Conservation (phyloP, 1,140 invertebrate species). For the Planococcus citri region DNA sequence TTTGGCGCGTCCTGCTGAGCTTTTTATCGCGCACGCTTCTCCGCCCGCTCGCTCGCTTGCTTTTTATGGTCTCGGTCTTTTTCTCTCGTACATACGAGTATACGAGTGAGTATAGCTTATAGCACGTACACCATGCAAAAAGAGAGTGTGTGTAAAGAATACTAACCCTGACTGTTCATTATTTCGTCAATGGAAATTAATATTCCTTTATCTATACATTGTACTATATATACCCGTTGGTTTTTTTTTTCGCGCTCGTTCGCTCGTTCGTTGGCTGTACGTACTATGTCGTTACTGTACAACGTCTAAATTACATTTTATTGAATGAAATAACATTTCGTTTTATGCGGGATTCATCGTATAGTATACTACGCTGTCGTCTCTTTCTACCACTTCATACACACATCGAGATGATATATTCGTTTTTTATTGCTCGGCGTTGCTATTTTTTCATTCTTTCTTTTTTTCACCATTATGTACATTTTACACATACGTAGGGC, state of each 20-base stretch:
- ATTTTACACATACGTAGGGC: too few relatives aligned
- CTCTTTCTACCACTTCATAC: too few relatives aligned
- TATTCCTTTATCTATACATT: neutral
- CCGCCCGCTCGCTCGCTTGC: too few relatives aligned
- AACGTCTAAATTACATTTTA: neutral
- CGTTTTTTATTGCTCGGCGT: neutral
- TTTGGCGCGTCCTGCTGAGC: neutral
- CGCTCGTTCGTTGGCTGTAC: too few relatives aligned
- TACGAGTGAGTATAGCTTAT: too few relatives aligned
- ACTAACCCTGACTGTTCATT: neutral
- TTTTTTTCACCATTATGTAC: too few relatives aligned
- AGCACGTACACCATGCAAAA: neutral
- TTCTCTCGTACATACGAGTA: too few relatives aligned
- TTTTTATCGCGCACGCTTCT: slow-evolving; percentile 6
- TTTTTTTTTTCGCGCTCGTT: neutral
- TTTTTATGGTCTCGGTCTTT: too few relatives aligned
- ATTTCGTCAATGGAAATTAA: slow-evolving; percentile 7
- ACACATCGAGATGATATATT: neutral
- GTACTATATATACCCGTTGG: too few relatives aligned
- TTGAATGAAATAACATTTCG: slow-evolving; percentile 7
- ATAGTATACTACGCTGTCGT: too few relatives aligned
- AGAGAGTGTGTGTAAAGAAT: neutral
- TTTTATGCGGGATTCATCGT: neutral
- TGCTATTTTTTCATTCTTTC: neutral
- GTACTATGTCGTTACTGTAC: neutral